Conservation (phyloP, 1,140 invertebrate species). For the Himalopsyche phryganea region DNA sequence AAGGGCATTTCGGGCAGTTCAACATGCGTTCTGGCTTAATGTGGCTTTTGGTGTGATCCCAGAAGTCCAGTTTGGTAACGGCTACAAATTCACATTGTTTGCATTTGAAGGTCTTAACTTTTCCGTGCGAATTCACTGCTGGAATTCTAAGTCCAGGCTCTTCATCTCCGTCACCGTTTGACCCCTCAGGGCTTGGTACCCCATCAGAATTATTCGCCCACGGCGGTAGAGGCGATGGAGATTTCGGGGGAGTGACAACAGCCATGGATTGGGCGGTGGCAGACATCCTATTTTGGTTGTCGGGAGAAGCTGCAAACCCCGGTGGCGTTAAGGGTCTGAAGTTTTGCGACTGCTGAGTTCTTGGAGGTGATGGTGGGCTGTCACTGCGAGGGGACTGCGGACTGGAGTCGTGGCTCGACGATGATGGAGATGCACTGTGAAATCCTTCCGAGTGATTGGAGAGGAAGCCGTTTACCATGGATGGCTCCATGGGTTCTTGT, state of each 20-base stretch:
- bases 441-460: slow-evolving; percentile 48
- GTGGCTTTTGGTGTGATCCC: slow-evolving; percentile 86
- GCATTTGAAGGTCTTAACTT: slow-evolving; percentile 86
- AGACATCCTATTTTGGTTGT: slow-evolving; percentile 41
- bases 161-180: slow-evolving; percentile 58
- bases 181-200: slow-evolving; percentile 49
- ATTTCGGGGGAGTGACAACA: slow-evolving; percentile 53
- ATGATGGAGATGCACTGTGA: slow-evolving; percentile 50
- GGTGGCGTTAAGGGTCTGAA: slow-evolving; percentile 43
- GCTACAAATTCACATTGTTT: slow-evolving; percentile 87
- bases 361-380: slow-evolving; percentile 30
- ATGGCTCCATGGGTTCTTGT: slow-evolving; percentile 40
- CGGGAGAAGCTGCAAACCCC: slow-evolving; percentile 45
- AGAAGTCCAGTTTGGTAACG: slow-evolving; percentile 87
- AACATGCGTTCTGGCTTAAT: slow-evolving; percentile 92
- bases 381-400: slow-evolving; percentile 46
- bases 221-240: slow-evolving; percentile 47
- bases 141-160: slow-evolving; percentile 64
- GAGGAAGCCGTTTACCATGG: slow-evolving; percentile 23
- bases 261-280: slow-evolving; percentile 41
- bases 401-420: slow-evolving; percentile 49
- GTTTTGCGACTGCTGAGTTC: slow-evolving; percentile 32
- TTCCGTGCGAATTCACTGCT: slow-evolving; percentile 75
- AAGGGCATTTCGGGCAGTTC: slow-evolving; percentile 87
- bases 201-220: slow-evolving; percentile 44